phyloP scores from a whole-genome alignment of 2,888 invertebrate species.

The Scelioninae gen. 1 region DNA sequence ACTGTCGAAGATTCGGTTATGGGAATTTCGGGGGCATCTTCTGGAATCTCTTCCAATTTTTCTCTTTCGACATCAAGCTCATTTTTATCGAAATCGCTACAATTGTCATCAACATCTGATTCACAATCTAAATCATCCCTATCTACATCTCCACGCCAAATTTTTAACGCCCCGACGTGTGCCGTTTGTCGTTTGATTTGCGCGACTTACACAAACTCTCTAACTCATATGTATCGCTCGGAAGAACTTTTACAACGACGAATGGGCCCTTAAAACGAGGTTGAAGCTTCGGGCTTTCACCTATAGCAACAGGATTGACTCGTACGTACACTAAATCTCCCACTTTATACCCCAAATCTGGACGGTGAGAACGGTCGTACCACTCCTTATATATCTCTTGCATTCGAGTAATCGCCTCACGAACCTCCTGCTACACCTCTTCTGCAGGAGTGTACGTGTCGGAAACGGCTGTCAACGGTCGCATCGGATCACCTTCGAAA shows the following conservation, averaged over 20 bases:
- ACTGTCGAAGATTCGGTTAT: no score
- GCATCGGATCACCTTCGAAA: conserved; percentile 1
- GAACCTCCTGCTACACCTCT: not conserved
- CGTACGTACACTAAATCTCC: conserved; percentile 43
- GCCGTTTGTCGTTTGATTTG: not conserved
- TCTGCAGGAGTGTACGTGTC: not conserved
- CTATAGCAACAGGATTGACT: not conserved
- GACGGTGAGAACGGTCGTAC: not conserved
- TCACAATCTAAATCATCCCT: no score
- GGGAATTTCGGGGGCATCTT: no score
- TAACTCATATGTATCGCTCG: not conserved
- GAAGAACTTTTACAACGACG: not conserved
- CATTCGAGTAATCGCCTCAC: not conserved
- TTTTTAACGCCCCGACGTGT: not conserved
- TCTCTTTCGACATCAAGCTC: no score
- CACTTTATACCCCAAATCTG: not conserved
- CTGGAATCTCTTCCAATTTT: no score
- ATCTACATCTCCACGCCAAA: not conserved
- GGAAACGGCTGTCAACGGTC: not conserved
- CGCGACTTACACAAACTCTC: not conserved
- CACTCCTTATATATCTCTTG: not conserved
- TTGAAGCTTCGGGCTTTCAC: conserved; percentile 27
- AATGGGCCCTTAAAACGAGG: conserved; percentile 14
- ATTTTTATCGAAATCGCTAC: no score
- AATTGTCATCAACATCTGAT: no score